A percentile compares a stretch with the other conserved stretches of the same genome.
Evolutionary conservation across 1,140 invertebrate species (phyloP).

Genomic region (Apis florea): DNA sequence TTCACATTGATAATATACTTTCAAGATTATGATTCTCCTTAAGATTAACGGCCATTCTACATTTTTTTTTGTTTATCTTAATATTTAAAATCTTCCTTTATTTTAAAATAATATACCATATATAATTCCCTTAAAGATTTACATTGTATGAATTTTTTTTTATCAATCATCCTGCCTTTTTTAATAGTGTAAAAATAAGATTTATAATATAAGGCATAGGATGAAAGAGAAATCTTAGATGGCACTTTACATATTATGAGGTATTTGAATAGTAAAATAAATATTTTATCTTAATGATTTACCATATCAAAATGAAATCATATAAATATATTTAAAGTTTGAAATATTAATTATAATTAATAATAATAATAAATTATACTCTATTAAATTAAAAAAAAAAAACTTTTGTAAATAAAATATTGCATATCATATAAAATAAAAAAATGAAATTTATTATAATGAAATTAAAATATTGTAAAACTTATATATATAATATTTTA

Average conservation of each 20-base stretch:
- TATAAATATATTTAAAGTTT: constrained; percentile 7
- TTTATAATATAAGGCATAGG: constrained; percentile 40
- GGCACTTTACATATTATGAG: constrained; percentile 49
- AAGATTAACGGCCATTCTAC: constrained; percentile 10
- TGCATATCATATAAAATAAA: constrained; percentile 17
- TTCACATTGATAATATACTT: constrained; percentile 3
- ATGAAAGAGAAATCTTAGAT: constrained; percentile 47
- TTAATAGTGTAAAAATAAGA: constrained; percentile 46
- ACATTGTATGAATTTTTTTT: constrained; percentile 37
- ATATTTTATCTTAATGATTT: constrained; percentile 39
- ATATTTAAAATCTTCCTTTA: constrained; percentile 23
- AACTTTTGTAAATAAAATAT: background rate
- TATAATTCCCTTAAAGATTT: constrained; percentile 39
- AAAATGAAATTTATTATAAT: background rate
- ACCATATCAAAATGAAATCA: constrained; percentile 9
- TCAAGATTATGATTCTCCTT: background rate
- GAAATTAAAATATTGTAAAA: constrained; percentile 2
- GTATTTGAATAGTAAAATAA: constrained; percentile 48
- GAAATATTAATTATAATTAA: background rate
- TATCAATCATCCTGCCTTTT: constrained; percentile 44
- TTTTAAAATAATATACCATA: constrained; percentile 11
- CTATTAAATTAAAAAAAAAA: background rate
- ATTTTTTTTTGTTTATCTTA: background rate
- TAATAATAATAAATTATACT: constrained; percentile 16
- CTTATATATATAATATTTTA: constrained; percentile 3